These are phyloP conservation scores for Aptenodytes patagonicus DNA, from an alignment of 2,113 vertebrate genomes.

Conservation along the genomic window DNA sequence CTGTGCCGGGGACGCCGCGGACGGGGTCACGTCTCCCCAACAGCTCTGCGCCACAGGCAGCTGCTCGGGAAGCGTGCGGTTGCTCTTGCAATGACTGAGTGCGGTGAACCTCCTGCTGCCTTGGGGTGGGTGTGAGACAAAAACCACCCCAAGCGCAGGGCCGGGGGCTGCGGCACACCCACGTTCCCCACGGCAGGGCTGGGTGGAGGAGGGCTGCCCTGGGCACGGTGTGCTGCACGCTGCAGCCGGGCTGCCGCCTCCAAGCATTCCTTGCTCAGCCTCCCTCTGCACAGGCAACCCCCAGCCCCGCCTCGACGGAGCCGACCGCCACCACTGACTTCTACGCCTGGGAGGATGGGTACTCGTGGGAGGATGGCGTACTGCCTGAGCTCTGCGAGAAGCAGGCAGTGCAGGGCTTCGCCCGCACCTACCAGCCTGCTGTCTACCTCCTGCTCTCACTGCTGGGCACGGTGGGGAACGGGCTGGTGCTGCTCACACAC, in stretches of 20 bases:
- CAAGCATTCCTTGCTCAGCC: background rate
- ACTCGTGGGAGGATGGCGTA: fast-evolving
- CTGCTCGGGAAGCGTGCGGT: background rate
- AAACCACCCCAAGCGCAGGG: fast-evolving
- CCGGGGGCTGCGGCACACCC: fast-evolving
- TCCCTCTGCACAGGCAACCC: background rate
- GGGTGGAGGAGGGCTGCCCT: background rate
- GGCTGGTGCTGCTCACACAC: conserved; percentile 88
- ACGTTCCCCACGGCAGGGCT: fast-evolving
- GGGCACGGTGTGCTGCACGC: fast-evolving
- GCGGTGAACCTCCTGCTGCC: fast-evolving
- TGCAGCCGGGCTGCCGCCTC: fast-evolving
- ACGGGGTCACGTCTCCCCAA: background rate
- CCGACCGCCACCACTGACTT: conserved; percentile 1
- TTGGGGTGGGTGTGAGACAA: fast-evolving
- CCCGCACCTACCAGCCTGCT: conserved; percentile 76
- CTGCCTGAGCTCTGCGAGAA: conserved; percentile 74
- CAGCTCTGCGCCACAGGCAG: background rate
- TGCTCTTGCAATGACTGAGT: background rate
- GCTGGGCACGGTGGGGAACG: conserved; percentile 82
- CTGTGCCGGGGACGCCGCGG: fast-evolving
- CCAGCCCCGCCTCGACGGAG: background rate
- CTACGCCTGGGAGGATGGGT: background rate
- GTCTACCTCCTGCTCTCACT: conserved; percentile 77
- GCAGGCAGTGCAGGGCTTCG: conserved; percentile 45